Percentiles rank a stretch among this genome's conserved stretches.
phyloP scores from a whole-genome alignment of 2,113 vertebrate genomes.

The Ciconia maguari region DNA sequence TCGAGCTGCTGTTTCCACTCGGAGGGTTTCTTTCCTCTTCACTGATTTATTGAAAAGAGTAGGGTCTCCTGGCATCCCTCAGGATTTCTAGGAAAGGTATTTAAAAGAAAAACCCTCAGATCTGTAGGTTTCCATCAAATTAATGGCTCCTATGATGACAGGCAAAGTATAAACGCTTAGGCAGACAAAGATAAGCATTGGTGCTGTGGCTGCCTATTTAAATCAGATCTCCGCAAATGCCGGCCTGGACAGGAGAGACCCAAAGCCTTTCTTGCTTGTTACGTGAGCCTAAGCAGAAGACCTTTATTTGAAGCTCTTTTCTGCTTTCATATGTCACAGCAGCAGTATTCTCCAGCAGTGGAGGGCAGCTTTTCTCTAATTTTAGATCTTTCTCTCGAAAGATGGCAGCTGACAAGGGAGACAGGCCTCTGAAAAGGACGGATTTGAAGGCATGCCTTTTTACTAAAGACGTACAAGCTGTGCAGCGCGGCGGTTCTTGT shows the following conservation, averaged over 20 bases:
- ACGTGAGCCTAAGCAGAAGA: slow-evolving; percentile 8
- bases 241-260: neutral
- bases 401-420: slow-evolving; percentile 64
- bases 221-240: neutral
- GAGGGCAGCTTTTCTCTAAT: slow-evolving; percentile 66
- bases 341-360: slow-evolving; percentile 56
- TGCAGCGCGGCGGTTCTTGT: neutral
- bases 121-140: slow-evolving; percentile 22
- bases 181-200: slow-evolving; percentile 25
- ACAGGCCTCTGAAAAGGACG: slow-evolving; percentile 62
- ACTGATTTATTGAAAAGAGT: neutral
- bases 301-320: slow-evolving; percentile 45
- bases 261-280: slow-evolving; percentile 37
- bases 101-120: neutral
- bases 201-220: neutral
- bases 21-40: neutral
- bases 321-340: slow-evolving; percentile 55
- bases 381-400: slow-evolving; percentile 63
- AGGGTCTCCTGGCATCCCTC: neutral
- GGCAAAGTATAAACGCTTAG: slow-evolving; percentile 11
- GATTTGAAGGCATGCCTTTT: slow-evolving; percentile 66
- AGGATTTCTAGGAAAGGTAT: neutral
- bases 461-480: slow-evolving; percentile 45
- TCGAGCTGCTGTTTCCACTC: accelerated
- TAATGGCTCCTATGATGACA: neutral